These are phyloP conservation scores for Penaeus chinensis DNA, from an alignment of 1,140 invertebrate species.

Conservation along the genomic window DNA sequence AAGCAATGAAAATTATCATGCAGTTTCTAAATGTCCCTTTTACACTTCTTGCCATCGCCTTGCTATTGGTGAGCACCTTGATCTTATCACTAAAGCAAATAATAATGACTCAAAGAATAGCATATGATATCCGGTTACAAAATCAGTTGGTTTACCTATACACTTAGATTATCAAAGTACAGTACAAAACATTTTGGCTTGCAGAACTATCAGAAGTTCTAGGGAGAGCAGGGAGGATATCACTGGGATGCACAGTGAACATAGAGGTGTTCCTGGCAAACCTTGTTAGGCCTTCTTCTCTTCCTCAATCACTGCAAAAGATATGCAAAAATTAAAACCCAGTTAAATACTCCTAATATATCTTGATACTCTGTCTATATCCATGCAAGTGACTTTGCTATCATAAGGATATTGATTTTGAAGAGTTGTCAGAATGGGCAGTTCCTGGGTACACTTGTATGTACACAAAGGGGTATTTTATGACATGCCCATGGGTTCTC, in stretches of 20 bases:
- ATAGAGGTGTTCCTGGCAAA: background rate
- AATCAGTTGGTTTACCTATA: conserved; percentile 56
- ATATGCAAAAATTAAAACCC: background rate
- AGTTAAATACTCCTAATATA: background rate
- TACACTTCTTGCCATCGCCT: conserved; percentile 46
- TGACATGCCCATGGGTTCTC: no score
- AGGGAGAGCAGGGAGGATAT: conserved; percentile 40
- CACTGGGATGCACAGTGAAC: conserved; percentile 12
- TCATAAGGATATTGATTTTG: no score
- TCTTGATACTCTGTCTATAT: no score
- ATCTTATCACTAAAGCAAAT: conserved; percentile 41
- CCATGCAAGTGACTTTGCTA: no score
- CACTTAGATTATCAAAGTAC: conserved; percentile 60
- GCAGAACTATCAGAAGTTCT: conserved; percentile 29
- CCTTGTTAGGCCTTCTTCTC: conserved; percentile 54
- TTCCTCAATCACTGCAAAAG: conserved; percentile 49
- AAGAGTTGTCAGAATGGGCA: no score
- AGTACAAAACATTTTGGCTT: conserved; percentile 61
- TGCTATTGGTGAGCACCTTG: conserved; percentile 53
- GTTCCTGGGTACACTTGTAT: no score
- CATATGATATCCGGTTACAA: conserved; percentile 54
- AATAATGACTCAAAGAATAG: conserved; percentile 38
- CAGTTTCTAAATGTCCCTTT: background rate
- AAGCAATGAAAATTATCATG: conserved; percentile 29
- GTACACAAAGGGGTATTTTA: no score